A percentile compares a stretch with the other conserved stretches of the same genome.
These are phyloP conservation scores for Sepiola atlantica DNA, from an alignment of 2,888 invertebrate species.

Conservation along the genomic window DNA sequence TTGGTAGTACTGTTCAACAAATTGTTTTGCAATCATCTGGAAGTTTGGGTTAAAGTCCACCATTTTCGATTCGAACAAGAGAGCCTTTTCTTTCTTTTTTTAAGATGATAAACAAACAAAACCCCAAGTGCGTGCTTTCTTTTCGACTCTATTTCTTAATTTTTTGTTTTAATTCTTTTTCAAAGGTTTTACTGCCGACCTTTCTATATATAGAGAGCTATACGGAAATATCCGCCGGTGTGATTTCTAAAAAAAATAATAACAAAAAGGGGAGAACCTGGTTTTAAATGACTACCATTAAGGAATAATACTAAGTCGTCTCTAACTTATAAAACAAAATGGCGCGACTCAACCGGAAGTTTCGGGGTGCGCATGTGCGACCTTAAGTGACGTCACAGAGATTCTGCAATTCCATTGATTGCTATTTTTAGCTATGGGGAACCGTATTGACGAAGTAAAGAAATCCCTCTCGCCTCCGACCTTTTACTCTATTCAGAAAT, in stretches of 20 bases:
- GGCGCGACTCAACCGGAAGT: conserved; percentile 4
- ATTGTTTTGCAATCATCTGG: conserved; percentile 52
- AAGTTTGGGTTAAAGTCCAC: conserved; percentile 52
- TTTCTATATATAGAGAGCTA: neutral
- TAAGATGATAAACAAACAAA: neutral
- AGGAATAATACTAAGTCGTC: neutral
- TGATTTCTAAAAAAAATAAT: conserved; percentile 12
- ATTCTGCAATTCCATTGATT: neutral
- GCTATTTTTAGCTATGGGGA: neutral
- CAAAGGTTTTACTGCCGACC: neutral
- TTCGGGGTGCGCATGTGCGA: neutral
- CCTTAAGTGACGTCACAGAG: neutral
- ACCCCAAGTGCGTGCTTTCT: neutral
- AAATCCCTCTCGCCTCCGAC: neutral
- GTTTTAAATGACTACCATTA: neutral
- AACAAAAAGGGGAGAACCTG: neutral
- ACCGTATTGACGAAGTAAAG: neutral
- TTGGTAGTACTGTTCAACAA: conserved; percentile 52
- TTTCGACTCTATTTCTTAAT: too few relatives aligned
- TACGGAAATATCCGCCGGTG: neutral
- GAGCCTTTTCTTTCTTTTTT: neutral
- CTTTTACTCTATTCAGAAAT: neutral
- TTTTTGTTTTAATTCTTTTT: neutral
- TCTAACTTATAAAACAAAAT: conserved; percentile 3
- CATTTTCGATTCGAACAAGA: neutral